A percentile compares a stretch with the other conserved stretches of the same genome.
phyloP scores from a whole-genome alignment of 2,797 vertebrate species.

The Anabacerthia variegaticeps region DNA sequence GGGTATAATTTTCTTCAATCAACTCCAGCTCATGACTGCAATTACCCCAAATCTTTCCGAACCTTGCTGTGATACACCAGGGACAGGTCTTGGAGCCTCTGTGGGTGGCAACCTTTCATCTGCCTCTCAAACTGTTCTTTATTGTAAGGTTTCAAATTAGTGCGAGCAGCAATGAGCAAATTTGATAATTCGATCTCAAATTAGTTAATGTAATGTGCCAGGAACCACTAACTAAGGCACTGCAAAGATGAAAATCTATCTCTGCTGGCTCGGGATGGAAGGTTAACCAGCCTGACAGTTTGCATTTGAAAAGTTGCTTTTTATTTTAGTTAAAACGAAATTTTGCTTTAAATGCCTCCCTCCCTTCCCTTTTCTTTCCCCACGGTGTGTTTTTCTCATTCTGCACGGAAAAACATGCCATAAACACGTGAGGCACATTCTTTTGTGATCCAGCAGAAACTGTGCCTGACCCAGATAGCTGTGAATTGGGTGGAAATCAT shows the following conservation, averaged over 20 bases:
- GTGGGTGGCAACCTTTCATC: constrained; percentile 86
- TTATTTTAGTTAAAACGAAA: constrained; percentile 57
- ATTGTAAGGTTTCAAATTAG: constrained; percentile 87
- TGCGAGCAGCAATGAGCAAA: constrained; percentile 88
- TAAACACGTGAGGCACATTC: neutral
- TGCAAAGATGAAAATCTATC: constrained; percentile 74
- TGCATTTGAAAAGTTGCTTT: constrained; percentile 47
- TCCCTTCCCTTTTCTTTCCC: neutral
- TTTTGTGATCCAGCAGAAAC: neutral
- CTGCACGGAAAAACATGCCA: neutral
- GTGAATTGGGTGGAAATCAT: constrained; percentile 40
- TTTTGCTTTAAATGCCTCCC: neutral
- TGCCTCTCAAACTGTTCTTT: constrained; percentile 81
- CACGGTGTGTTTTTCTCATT: neutral
- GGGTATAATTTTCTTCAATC: constrained; percentile 97
- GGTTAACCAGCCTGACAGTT: constrained; percentile 72
- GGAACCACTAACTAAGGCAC: constrained; percentile 76
- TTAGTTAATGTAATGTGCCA: constrained; percentile 83
- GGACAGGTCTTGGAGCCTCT: constrained; percentile 77
- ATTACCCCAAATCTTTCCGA: constrained; percentile 88
- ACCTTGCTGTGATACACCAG: constrained; percentile 78
- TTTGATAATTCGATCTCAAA: constrained; percentile 90
- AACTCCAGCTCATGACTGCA: constrained; percentile 89
- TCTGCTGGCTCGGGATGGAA: constrained; percentile 64
- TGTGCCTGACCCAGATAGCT: neutral